These are phyloP conservation scores for Cavia porcellus DNA, from an alignment of 2,113 vertebrate species.

Conservation along the genomic window DNA sequence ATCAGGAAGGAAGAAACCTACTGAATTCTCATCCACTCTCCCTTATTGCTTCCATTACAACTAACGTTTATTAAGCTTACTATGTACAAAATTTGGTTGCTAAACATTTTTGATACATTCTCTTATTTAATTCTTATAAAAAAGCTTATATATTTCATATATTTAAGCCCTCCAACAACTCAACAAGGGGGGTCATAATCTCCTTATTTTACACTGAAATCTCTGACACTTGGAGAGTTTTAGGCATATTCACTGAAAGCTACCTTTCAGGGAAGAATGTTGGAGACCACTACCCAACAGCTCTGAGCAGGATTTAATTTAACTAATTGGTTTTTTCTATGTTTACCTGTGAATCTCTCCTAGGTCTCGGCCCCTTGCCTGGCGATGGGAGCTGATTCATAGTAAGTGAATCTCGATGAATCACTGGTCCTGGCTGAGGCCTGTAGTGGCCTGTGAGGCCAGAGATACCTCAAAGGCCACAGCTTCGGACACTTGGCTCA, in stretches of 20 bases:
- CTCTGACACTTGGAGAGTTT: slow-evolving; percentile 10
- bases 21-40: background rate
- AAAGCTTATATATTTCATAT: background rate
- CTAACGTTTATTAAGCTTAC: background rate
- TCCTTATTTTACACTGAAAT: background rate
- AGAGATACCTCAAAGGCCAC: too few relatives aligned
- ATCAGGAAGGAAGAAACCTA: background rate
- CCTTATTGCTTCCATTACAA: background rate
- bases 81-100: background rate
- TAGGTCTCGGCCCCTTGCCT: too few relatives aligned
- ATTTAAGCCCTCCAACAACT: background rate
- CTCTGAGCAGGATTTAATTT: too few relatives aligned
- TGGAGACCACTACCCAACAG: too few relatives aligned
- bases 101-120: background rate
- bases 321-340: too few relatives aligned
- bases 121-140: slow-evolving; percentile 43
- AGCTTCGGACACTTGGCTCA: too few relatives aligned
- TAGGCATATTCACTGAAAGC: background rate
- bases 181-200: background rate
- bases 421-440: too few relatives aligned
- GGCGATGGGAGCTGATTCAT: too few relatives aligned
- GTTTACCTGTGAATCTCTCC: too few relatives aligned
- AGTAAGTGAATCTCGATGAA: too few relatives aligned
- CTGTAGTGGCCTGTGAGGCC: too few relatives aligned
- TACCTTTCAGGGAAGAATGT: background rate